A percentile compares a stretch with the other conserved stretches of the same genome.
Conservation (phyloP, 2,888 invertebrate genomes). For the Yponomeuta cagnagella region DNA sequence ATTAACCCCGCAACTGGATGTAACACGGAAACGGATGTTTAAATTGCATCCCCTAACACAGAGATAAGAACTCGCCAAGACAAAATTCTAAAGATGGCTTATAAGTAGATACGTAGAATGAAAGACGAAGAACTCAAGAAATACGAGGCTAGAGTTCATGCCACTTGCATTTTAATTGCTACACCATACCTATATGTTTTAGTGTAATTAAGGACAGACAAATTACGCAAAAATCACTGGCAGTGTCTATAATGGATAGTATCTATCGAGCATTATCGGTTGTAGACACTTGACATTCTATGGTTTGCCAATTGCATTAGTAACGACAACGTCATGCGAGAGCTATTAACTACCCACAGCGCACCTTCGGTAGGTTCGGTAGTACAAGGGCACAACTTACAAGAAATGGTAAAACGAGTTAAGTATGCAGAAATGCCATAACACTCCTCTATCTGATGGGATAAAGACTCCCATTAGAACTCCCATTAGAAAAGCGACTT, state of each 20-base stretch:
- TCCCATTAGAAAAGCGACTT: too few relatives aligned
- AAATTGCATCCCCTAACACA: conserved; percentile 59
- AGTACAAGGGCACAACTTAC: too few relatives aligned
- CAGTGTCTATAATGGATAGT: background rate
- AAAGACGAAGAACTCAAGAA: background rate
- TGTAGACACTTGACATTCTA: background rate
- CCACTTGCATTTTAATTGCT: background rate
- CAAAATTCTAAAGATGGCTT: background rate
- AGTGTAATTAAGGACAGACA: background rate
- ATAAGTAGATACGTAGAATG: background rate
- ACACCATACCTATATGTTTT: too few relatives aligned
- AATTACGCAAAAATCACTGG: background rate
- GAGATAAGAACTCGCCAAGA: conserved; percentile 47
- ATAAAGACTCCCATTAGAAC: too few relatives aligned
- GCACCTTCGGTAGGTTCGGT: too few relatives aligned
- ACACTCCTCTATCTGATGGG: too few relatives aligned
- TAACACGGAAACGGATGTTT: conserved; percentile 74
- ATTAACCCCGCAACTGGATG: conserved; percentile 68
- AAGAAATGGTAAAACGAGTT: too few relatives aligned
- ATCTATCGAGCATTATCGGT: background rate
- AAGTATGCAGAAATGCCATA: too few relatives aligned
- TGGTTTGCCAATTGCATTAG: too few relatives aligned
- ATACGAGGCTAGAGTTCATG: background rate
- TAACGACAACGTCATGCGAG: too few relatives aligned
- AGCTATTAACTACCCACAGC: too few relatives aligned